These are phyloP conservation scores for Mythimna pallens DNA, from an alignment of 2,888 invertebrate species.

Conservation along the genomic window DNA sequence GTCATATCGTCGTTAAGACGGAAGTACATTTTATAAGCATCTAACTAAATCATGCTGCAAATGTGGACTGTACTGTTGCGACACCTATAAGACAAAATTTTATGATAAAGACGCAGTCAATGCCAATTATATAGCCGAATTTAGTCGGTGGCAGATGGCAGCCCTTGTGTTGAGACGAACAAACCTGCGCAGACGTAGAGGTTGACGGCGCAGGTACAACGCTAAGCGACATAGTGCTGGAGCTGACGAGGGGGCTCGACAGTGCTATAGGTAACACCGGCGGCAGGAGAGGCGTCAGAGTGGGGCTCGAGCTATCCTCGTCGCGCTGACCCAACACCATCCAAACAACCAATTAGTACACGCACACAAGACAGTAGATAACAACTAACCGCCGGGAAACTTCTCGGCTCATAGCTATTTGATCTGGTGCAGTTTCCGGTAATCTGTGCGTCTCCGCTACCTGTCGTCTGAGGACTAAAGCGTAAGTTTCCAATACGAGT, in stretches of 20 bases:
- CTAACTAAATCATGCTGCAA: conserved; percentile 16
- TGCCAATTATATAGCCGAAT: conserved; percentile 21
- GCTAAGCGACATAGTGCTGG: conserved; percentile 72
- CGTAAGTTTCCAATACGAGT: conserved; percentile 1
- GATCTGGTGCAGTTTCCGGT: conserved; percentile 3
- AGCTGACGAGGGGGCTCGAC: conserved; percentile 67
- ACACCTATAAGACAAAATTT: conserved; percentile 14
- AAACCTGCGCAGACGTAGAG: conserved; percentile 73
- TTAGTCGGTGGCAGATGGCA: conserved; percentile 60
- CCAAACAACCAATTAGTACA: conserved; percentile 62
- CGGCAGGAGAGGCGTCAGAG: conserved; percentile 80
- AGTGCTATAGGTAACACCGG: conserved; percentile 74
- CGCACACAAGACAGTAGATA: conserved; percentile 43
- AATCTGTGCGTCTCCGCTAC: conserved; percentile 1
- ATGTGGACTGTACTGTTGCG: conserved; percentile 14
- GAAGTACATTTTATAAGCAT: conserved; percentile 26
- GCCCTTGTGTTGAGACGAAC: conserved; percentile 61
- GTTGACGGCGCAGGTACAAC: conserved; percentile 72
- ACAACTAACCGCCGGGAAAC: conserved; percentile 1
- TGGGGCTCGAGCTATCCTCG: conserved; percentile 76
- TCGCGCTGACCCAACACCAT: conserved; percentile 72
- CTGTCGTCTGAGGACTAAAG: neutral
- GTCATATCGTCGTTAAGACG: conserved; percentile 9
- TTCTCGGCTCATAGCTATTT: neutral
- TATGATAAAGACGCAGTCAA: conserved; percentile 12